Evolutionary conservation across 2,888 invertebrate species (phyloP), one percentile per base, ranked within the genome.

Genomic region (Drosophila neonasuta): DNA sequence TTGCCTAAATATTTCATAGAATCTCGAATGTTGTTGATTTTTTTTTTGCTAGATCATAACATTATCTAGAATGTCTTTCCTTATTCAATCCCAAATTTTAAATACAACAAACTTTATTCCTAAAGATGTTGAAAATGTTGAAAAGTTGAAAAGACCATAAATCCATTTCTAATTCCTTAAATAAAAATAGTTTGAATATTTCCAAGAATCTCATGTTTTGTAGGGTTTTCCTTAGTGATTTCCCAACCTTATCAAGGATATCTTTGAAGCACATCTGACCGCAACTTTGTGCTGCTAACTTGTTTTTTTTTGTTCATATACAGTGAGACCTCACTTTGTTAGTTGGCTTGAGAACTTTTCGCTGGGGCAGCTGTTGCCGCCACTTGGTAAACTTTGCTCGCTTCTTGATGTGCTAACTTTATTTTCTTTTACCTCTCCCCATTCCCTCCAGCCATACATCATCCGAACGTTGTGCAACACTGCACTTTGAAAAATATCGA

Each of bases 401-500:
- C 60, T 73, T 70, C 67, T 80, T 79, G 67, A 80, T 79, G 77
- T 63, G 42, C 41, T 64, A 81, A 81, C 67, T 81, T 84, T 59
- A 58, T 62, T 24, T 56, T 39, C 17, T 30, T 50, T 4, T 42
- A 5, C 13, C 3, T 4, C 34, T 11, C 4, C 34, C 4, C 11
- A n/a, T 3, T 9, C 2, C 32, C 10, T 13, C 56, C 15, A 20
- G 30, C 24, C 0, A 24, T 24, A 6, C 6, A 24, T 24, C 24
- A 24, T 20, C 9, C 34, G 3, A 32, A 10, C 36, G 30, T 44
- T 69, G 44, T 57, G 24, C 58, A 62, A 62, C 52, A 39, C 48
- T 69, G 67, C 63, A 67, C 52, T 76, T 67, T 11, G 46, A 41
- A 55, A 58, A 57, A 59, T 71, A 82, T 77, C 70, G 83, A 80